Base-by-base conservation (phyloP, 2,888 invertebrate genomes). In the Maniola hyperantus region DNA sequence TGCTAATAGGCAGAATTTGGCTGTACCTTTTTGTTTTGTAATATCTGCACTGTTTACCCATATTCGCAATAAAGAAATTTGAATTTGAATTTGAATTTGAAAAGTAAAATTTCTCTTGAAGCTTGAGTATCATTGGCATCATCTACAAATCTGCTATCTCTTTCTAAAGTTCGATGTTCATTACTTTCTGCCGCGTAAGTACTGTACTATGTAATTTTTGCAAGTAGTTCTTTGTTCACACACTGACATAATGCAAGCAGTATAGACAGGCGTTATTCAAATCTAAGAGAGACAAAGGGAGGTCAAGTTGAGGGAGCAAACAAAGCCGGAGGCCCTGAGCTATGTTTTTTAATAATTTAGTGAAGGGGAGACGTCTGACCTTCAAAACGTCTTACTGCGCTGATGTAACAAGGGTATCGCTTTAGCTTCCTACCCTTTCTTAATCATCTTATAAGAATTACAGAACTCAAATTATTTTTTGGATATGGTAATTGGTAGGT, bases 271-370 rank as follows among this genome's bases (percentile, higher is more conserved):
- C 39, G 42, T 57, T 39, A 55, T 42, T 20, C 50, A 33, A 34
- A 48, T 5, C n/a, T 33, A 18, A 18, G 42, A 44, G 42, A 18
- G 13, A 50, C 15, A 44, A 55, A 64, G 48, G 26, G 48, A 57
- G 64, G 64, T 57, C 64, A 36, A 64, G 55, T 64, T 54, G 46
- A 64, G 55, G 7, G 44, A 10, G 48, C 10, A 34, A 64, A 26
- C 51, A 62, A 46, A 64, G 46, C 46, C 46, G 6, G 57, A 13
- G 42, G 39, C 39, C 46, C 36, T 18, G 57, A 20, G 57, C 39
- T 13, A 26, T 39, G 64, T 57, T 57, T 64, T 55, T 48, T 57
- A 39, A 48, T 33, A 55, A 44, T 55, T 33, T 1, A 10, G n/a
- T 42, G 46, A 48, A 64, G n/a, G 39, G 39, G 34, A 11, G 18